Evolutionary conservation across 2,888 invertebrate species (phyloP), one percentile per base, ranked within the genome.

Genomic region (Drosophila dives): DNA sequence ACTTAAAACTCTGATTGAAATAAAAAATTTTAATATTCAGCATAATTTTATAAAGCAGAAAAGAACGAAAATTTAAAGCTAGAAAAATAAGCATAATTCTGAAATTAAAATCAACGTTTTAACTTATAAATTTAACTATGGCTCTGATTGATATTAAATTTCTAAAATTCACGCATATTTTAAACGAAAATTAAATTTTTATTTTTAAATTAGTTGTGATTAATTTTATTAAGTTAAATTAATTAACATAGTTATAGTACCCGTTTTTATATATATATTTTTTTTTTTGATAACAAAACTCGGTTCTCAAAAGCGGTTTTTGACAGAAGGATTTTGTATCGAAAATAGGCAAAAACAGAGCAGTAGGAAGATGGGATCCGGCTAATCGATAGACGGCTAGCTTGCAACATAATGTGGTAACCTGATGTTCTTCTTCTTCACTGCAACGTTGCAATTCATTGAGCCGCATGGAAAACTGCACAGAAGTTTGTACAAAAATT

Each of bases 401-500:
- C 36, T 38, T 26, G 12, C n/a, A 38, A 55, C 55, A 29, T 26
- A n/a, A 55, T 40, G 55, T 55, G n/a, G 12, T 29, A 29, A n/a
- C 26, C 26, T 8, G 0, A n/a, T 8, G n/a, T 54, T 17, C 36
- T 8, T 2, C 15, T 23, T 1, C 20, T 12, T 51, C 26, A 15
- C 4, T 45, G 7, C 33, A 20, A 38, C 10, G 26, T 26, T 58
- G 55, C 62, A 61, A 73, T 34, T 56, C 79, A 73, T 50, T 77
- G 50, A 48, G 63, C 65, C 73, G 61, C 62, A 66, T 65, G 50
- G 42, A 32, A 68, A 74, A 60, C 45, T 69, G 50, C 60, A 42
- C 58, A 63, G 55, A 82, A 70, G 64, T 77, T 77, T 80, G 80
- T 67, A 68, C 77, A 70, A 75, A 85, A 85, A 83, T 85, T 80